These are phyloP conservation scores for Patiria miniata DNA, from an alignment of 35 echinoderm and acorn worm species.

Conservation along the genomic window DNA sequence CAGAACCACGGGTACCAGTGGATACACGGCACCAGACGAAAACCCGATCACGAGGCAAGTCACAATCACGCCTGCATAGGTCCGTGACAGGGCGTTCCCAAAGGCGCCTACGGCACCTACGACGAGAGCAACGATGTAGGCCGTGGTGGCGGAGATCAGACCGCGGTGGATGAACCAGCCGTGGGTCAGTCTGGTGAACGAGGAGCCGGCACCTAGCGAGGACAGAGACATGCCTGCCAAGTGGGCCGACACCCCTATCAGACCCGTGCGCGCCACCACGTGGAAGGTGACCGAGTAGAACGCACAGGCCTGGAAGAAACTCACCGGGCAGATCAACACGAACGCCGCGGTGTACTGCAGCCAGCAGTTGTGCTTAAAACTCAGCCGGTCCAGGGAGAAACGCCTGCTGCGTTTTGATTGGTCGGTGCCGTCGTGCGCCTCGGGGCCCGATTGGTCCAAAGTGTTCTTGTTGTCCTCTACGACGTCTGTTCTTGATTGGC, in stretches of 20 bases:
- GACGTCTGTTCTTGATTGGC: too few species aligned
- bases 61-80: neutral
- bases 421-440: neutral
- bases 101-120: neutral
- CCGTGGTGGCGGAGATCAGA: neutral
- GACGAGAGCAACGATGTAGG: neutral
- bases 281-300: slow-evolving; percentile 5
- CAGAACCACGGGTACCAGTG: slow-evolving; percentile 26
- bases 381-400: neutral
- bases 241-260: neutral
- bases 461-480: neutral
- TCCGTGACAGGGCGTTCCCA: neutral
- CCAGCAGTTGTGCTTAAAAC: slow-evolving; percentile 1
- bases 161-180: neutral
- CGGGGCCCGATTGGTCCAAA: neutral
- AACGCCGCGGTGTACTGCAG: slow-evolving; percentile 7
- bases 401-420: neutral
- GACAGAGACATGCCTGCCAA: slow-evolving; percentile 21
- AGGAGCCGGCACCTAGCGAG: slow-evolving; percentile 14
- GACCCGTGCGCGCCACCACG: slow-evolving; percentile 30
- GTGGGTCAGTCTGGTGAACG: slow-evolving; percentile 37
- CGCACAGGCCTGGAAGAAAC: slow-evolving; percentile 16
- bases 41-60: neutral
- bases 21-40: slow-evolving; percentile 4
- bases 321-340: slow-evolving; percentile 16